Percentiles rank a stretch among this genome's conserved stretches.
Evolutionary conservation across 2,888 invertebrate species (phyloP).

Genomic region (Luffia ferchaultella): DNA sequence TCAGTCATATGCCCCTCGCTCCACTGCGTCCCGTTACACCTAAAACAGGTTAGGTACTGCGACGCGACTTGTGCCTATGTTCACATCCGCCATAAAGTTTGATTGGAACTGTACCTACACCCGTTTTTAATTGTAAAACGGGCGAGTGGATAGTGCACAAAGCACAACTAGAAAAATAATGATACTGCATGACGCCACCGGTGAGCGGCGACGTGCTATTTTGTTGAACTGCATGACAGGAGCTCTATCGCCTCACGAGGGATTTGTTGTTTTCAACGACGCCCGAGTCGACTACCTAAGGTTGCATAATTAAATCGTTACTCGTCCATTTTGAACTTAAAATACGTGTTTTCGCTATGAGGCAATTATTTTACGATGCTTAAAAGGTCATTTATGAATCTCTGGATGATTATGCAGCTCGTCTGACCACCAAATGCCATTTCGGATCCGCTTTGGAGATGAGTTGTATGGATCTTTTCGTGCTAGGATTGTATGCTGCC

Average conservation of each 20-base stretch:
- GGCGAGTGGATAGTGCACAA: background rate
- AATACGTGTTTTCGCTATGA: constrained; percentile 14
- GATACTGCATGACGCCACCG: background rate
- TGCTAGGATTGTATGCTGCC: constrained; percentile 14
- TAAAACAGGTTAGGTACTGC: too few relatives aligned
- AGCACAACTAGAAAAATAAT: background rate
- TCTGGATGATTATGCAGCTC: constrained; percentile 16
- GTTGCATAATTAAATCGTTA: background rate
- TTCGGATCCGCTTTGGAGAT: constrained; percentile 15
- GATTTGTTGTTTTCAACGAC: constrained; percentile 13
- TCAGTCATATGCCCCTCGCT: too few relatives aligned
- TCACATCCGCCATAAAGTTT: too few relatives aligned
- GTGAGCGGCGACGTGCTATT: background rate
- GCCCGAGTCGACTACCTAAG: constrained; percentile 4
- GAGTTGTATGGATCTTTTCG: constrained; percentile 14
- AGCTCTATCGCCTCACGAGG: constrained; percentile 9
- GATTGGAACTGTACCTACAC: too few relatives aligned
- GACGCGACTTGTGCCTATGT: too few relatives aligned
- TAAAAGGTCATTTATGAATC: constrained; percentile 5
- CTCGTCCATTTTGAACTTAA: constrained; percentile 13
- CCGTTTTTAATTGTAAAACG: background rate
- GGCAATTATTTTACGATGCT: constrained; percentile 15
- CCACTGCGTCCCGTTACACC: too few relatives aligned
- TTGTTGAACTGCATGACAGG: constrained; percentile 1
- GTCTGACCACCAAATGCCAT: constrained; percentile 12